A percentile compares a stretch with the other conserved stretches of the same genome.
These are phyloP conservation scores for Phyllopteryx taeniolatus DNA, from an alignment of 2,113 vertebrate species.

Conservation along the genomic window DNA sequence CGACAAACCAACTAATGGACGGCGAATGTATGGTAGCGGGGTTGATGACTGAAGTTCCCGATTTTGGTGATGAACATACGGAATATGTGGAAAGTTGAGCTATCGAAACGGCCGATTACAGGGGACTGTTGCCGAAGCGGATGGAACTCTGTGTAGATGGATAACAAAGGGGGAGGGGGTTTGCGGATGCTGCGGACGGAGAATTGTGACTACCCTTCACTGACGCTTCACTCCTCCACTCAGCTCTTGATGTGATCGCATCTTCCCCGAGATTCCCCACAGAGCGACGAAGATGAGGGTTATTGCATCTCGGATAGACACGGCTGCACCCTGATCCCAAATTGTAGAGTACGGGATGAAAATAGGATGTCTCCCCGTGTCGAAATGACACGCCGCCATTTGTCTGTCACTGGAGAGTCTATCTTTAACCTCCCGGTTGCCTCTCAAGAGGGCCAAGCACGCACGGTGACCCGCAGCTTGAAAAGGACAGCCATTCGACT, in stretches of 20 bases:
- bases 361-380: not conserved
- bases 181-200: not conserved
- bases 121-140: too few relatives aligned
- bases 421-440: constrained; percentile 25
- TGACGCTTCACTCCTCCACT: not conserved
- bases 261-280: not conserved
- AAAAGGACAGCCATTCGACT: constrained; percentile 14
- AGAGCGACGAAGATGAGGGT: not conserved
- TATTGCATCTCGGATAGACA: not conserved
- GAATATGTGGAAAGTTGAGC: not conserved
- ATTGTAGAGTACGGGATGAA: constrained; percentile 12
- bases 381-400: not conserved
- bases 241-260: not conserved
- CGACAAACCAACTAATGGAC: too few relatives aligned
- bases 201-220: not conserved
- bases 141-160: not conserved
- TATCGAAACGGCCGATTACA: not conserved
- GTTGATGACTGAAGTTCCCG: not conserved
- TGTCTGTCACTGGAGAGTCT: constrained; percentile 1
- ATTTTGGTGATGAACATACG: not conserved
- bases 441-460: constrained; percentile 6
- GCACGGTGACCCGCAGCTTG: constrained; percentile 18
- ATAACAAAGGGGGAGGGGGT: not conserved
- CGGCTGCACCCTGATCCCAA: not conserved
- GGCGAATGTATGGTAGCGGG: not conserved